Conservation (phyloP, 2,888 invertebrate genomes). For the Catocala nupta region DNA sequence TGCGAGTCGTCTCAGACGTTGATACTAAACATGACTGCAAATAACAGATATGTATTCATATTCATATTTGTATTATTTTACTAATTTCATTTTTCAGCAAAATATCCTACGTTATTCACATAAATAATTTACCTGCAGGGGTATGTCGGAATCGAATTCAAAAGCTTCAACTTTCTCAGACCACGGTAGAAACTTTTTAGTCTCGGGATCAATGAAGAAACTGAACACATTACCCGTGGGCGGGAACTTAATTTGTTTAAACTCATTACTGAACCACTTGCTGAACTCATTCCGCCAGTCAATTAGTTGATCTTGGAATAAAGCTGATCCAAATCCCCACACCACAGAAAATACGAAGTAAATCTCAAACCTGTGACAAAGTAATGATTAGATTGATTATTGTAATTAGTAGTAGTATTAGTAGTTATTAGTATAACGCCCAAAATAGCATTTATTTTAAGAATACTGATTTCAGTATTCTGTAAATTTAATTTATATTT, state of each 20-base stretch:
- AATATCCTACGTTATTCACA: not conserved
- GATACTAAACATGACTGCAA: conserved; percentile 93
- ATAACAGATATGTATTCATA: conserved; percentile 18
- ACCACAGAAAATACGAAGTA: conserved; percentile 96
- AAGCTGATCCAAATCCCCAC: conserved; percentile 97
- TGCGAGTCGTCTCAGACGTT: conserved; percentile 95
- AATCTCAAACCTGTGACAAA: conserved; percentile 90
- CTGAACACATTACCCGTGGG: conserved; percentile 94
- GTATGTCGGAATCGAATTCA: conserved; percentile 94
- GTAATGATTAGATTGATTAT: conserved; percentile 3
- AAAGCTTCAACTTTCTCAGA: conserved; percentile 92
- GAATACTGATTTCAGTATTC: no score
- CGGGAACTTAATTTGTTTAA: conserved; percentile 96
- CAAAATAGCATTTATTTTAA: no score
- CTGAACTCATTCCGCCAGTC: conserved; percentile 98
- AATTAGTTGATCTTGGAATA: conserved; percentile 96
- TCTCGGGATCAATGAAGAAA: conserved; percentile 95
- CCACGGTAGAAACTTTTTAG: conserved; percentile 96
- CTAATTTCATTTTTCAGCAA: no score
- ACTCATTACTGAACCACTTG: conserved; percentile 98
- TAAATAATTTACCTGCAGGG: conserved; percentile 90
- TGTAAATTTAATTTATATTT: no score
- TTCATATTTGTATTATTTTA: no score
- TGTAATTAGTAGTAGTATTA: no score
- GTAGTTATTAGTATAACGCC: no score